Conservation (phyloP, 2,113 vertebrate species). For the Shinisaurus crocodilurus region DNA sequence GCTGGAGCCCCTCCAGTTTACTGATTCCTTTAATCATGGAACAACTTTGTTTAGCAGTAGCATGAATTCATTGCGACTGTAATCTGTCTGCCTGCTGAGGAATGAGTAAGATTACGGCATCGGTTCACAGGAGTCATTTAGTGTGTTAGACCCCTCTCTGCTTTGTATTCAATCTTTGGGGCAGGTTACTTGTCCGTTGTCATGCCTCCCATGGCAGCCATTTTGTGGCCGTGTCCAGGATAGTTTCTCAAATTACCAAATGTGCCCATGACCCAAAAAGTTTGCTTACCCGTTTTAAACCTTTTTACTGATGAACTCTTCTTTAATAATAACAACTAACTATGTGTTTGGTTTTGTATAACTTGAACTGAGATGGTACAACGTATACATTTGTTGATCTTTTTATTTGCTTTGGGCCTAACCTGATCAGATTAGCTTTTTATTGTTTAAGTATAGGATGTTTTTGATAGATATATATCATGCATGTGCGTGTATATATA, state of each 20-base stretch:
- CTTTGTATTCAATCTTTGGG: no score
- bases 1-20: not conserved
- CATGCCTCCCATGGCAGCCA: no score
- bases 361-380: not conserved
- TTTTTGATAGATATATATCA: not conserved
- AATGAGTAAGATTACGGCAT: constrained; percentile 12
- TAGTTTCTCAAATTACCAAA: no score
- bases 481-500: no score
- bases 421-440: not conserved
- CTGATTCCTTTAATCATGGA: not conserved
- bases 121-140: not conserved
- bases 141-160: no score
- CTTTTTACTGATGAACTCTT: constrained; percentile 39
- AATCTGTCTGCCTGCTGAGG: constrained; percentile 22
- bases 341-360: not conserved
- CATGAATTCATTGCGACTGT: no score
- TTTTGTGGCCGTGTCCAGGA: no score
- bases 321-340: constrained; percentile 50
- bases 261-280: no score
- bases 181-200: no score
- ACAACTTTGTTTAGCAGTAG: no score
- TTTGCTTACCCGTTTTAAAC: no score
- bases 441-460: not conserved
- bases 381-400: not conserved
- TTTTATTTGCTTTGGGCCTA: not conserved